These are phyloP conservation scores for Pampus argenteus DNA, from an alignment of 2,797 vertebrate species.

Conservation along the genomic window DNA sequence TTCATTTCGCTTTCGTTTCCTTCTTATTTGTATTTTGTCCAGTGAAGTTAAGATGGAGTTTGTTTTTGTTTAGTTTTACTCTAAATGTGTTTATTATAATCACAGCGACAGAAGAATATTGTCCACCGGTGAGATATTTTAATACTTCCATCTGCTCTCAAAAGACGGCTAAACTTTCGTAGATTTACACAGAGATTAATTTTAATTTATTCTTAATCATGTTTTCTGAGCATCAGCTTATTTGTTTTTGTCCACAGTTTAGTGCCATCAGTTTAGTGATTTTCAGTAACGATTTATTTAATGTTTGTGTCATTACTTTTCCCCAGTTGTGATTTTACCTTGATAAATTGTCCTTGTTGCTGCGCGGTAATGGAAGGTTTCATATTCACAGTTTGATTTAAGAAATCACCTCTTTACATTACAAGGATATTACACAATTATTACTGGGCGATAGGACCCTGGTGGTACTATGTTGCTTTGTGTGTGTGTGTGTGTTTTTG, in stretches of 20 bases:
- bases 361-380: constrained; percentile 50
- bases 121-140: constrained; percentile 27
- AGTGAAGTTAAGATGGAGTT: constrained; percentile 4
- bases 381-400: constrained; percentile 64
- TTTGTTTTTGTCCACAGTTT: constrained; percentile 61
- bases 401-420: constrained; percentile 48
- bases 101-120: constrained; percentile 33
- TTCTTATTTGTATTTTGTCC: not conserved
- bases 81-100: constrained; percentile 49
- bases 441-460: constrained; percentile 49
- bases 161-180: constrained; percentile 22
- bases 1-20: not conserved
- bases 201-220: constrained; percentile 62
- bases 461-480: constrained; percentile 23
- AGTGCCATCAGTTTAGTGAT: constrained; percentile 49
- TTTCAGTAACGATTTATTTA: constrained; percentile 68
- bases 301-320: constrained; percentile 68
- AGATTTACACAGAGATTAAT: constrained; percentile 49
- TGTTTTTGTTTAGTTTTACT: constrained; percentile 3
- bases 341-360: constrained; percentile 73
- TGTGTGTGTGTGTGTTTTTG: not conserved
- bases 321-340: constrained; percentile 58
- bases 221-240: constrained; percentile 44
- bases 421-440: constrained; percentile 57
- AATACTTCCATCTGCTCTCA: constrained; percentile 44